Evolutionary conservation across 2,113 vertebrate species (phyloP).

Genomic region (Lynx canadensis): DNA sequence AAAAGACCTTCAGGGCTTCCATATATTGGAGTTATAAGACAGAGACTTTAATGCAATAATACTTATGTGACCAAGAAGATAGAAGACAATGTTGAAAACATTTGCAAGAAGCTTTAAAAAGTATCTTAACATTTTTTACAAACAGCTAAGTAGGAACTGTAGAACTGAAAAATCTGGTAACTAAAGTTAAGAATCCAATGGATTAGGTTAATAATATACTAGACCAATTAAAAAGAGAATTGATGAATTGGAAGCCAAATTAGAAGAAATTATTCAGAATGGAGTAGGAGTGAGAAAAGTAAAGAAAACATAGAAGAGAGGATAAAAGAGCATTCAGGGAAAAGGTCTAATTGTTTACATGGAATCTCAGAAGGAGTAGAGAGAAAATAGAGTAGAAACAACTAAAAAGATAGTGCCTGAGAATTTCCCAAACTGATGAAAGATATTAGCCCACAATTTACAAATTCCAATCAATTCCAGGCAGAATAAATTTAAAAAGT

Average conservation of each 20-base stretch:
- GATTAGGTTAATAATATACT: neutral
- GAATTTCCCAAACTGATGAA: neutral
- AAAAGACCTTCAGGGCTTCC: neutral
- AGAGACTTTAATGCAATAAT: neutral
- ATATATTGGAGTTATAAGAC: neutral
- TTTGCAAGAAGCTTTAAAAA: neutral
- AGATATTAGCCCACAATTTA: neutral
- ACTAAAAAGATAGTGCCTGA: neutral
- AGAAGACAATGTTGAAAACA: neutral
- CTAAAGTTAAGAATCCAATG: neutral
- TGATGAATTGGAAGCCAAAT: neutral
- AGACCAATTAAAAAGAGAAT: neutral
- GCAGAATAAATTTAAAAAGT: neutral
- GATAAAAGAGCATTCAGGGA: neutral
- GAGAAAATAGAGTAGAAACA: neutral
- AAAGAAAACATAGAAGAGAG: neutral
- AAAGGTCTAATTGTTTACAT: neutral
- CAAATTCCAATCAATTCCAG: neutral
- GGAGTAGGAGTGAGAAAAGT: neutral
- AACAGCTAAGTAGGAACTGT: neutral
- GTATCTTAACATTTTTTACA: neutral
- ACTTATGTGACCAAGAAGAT: neutral
- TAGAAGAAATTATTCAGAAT: neutral
- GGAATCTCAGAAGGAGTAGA: neutral
- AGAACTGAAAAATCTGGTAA: neutral